A percentile compares a stretch with the other conserved stretches of the same genome.
These are phyloP conservation scores for Remorina albescens DNA, from an alignment of 2,797 vertebrate genomes.

Conservation along the genomic window DNA sequence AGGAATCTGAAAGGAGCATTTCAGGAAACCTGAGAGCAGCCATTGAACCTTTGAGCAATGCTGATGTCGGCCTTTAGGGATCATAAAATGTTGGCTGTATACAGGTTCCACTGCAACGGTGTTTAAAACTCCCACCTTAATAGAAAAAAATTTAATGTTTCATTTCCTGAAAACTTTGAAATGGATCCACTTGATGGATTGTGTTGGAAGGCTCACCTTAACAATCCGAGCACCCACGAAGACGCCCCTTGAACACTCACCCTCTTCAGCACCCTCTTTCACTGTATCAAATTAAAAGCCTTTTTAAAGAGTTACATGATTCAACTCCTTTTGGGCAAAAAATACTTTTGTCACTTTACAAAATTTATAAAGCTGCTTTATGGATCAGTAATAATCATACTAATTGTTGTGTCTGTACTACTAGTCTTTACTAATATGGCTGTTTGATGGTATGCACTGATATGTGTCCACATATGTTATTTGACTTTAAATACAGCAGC, in stretches of 20 bases:
- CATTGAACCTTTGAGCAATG: constrained; percentile 70
- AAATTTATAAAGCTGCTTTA: too few relatives aligned
- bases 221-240: too few relatives aligned
- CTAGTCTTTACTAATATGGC: background rate
- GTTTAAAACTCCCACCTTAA: constrained; percentile 13
- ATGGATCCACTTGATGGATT: constrained; percentile 26
- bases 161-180: constrained; percentile 35
- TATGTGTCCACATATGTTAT: background rate
- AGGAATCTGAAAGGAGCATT: constrained; percentile 50
- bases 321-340: too few relatives aligned
- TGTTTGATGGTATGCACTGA: background rate
- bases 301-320: too few relatives aligned
- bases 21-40: constrained; percentile 65
- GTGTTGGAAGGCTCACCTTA: background rate
- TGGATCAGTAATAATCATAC: too few relatives aligned
- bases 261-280: too few relatives aligned
- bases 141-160: constrained; percentile 28
- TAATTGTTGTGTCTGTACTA: background rate
- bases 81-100: constrained; percentile 46
- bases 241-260: too few relatives aligned
- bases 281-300: too few relatives aligned
- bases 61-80: constrained; percentile 61
- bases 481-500: background rate
- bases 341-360: too few relatives aligned
- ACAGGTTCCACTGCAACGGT: constrained; percentile 16